phyloP scores from a whole-genome alignment of 2,888 invertebrate genomes.

The Desoria tigrina region DNA sequence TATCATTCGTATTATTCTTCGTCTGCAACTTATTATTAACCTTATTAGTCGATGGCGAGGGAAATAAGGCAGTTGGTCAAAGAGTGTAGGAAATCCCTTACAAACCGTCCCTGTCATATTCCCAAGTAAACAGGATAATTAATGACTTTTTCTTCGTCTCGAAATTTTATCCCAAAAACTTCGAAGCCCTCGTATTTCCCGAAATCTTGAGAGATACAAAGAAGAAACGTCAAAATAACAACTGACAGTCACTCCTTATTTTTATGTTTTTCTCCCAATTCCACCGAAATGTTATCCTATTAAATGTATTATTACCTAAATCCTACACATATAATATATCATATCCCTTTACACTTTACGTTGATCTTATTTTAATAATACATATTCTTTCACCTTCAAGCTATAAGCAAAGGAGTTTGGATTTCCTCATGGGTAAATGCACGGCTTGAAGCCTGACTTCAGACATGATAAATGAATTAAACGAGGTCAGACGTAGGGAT shows the following conservation, averaged over 20 bases:
- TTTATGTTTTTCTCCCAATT: no score
- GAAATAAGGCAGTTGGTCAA: slow-evolving; percentile 8
- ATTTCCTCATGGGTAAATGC: no score
- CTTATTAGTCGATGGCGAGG: no score
- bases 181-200: no score
- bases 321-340: no score
- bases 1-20: no score
- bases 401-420: background rate
- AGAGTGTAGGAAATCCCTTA: background rate
- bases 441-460: background rate
- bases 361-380: background rate
- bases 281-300: no score
- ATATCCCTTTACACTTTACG: background rate
- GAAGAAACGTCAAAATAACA: background rate
- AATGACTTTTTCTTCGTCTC: slow-evolving; percentile 21
- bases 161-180: slow-evolving; percentile 13
- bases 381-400: background rate
- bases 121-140: slow-evolving; percentile 16
- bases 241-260: no score
- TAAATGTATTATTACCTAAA: no score
- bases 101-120: slow-evolving; percentile 8
- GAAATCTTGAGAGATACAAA: slow-evolving; percentile 1
- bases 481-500: slow-evolving; percentile 8
- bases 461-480: slow-evolving; percentile 8
- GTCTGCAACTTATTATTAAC: no score